These are phyloP conservation scores for Philonicus albiceps DNA, from an alignment of 2,888 invertebrate genomes.

Conservation along the genomic window DNA sequence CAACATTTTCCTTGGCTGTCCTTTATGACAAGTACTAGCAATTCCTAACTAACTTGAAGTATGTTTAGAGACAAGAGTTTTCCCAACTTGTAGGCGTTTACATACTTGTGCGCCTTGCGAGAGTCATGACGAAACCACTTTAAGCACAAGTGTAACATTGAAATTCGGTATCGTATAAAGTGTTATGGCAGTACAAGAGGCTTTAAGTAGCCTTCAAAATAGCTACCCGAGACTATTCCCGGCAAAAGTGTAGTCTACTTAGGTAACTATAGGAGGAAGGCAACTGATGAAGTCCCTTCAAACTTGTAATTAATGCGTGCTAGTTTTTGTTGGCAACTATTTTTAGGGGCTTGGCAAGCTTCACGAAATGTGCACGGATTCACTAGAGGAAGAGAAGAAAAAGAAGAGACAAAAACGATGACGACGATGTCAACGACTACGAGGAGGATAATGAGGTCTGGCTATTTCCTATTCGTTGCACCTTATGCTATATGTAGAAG, in stretches of 20 bases:
- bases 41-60: conserved; percentile 41
- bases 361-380: neutral
- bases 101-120: conserved; percentile 34
- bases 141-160: conserved; percentile 40
- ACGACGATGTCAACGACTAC: neutral
- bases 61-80: conserved; percentile 42
- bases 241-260: conserved; percentile 37
- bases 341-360: neutral
- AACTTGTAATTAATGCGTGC: conserved; percentile 29
- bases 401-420: neutral
- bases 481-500: neutral
- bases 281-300: conserved; percentile 37
- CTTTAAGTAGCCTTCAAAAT: conserved; percentile 37
- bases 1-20: conserved; percentile 40
- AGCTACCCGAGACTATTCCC: conserved; percentile 41
- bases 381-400: neutral
- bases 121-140: conserved; percentile 38
- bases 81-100: conserved; percentile 42
- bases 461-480: neutral
- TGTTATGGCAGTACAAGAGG: conserved; percentile 36
- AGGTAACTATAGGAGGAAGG: conserved; percentile 29
- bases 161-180: conserved; percentile 41
- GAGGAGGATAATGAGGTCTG: neutral
- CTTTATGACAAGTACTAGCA: conserved; percentile 41
- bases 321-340: conserved; percentile 6